phyloP scores from a whole-genome alignment of 1,140 invertebrate species.

The Diuraphis noxia region DNA sequence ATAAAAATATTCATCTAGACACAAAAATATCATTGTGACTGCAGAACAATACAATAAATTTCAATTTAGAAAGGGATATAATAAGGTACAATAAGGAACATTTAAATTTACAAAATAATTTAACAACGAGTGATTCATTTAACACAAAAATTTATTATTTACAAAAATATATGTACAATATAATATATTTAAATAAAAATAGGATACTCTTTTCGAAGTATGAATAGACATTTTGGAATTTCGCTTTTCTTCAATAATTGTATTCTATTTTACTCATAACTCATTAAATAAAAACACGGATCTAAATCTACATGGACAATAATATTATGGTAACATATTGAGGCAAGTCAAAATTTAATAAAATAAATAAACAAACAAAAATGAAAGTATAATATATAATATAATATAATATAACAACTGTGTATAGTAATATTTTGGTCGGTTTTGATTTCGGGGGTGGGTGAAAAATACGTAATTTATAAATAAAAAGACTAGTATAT shows the following conservation, averaged over 20 bases:
- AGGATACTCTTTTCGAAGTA: constrained; percentile 47
- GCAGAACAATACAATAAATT: background rate
- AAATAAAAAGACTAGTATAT: constrained; percentile 45
- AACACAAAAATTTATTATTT: constrained; percentile 48
- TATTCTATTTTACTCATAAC: constrained; percentile 30
- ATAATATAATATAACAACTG: constrained; percentile 44
- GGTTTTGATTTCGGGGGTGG: constrained; percentile 19
- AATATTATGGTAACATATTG: constrained; percentile 51
- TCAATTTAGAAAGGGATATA: background rate
- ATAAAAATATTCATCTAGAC: background rate
- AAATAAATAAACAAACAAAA: constrained; percentile 52
- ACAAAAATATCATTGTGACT: background rate
- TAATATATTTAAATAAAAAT: constrained; percentile 28
- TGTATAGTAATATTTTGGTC: constrained; percentile 23
- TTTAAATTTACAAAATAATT: constrained; percentile 3
- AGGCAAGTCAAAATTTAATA: constrained; percentile 50
- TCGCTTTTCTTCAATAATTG: constrained; percentile 21
- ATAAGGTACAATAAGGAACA: background rate
- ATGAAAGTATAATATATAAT: constrained; percentile 28
- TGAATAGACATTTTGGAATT: constrained; percentile 31
- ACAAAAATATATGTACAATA: constrained; percentile 45
- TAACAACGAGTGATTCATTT: background rate
- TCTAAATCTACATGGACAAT: constrained; percentile 49
- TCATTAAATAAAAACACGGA: constrained; percentile 16
- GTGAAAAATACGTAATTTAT: background rate